Conservation (phyloP, 2,797 vertebrate genomes). For the Danio aesculapii region DNA sequence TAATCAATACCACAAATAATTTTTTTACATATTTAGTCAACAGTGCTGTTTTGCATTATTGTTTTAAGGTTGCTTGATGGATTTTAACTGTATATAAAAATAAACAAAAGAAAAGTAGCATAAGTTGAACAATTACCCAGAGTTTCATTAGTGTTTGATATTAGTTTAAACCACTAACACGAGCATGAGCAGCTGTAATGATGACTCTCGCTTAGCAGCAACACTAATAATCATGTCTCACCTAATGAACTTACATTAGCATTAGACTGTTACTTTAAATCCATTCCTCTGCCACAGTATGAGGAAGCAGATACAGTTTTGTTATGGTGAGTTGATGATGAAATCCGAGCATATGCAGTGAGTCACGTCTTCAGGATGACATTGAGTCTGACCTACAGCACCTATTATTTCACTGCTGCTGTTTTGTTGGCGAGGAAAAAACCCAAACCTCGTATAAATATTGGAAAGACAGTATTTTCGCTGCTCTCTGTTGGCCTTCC, state of each 20-base stretch:
- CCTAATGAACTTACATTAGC: neutral
- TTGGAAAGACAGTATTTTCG: slow-evolving; percentile 15
- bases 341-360: neutral
- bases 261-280: neutral
- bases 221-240: neutral
- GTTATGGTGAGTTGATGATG: neutral
- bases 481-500: slow-evolving; percentile 6
- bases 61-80: too few relatives aligned
- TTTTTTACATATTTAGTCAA: too few relatives aligned
- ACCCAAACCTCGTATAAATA: neutral
- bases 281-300: neutral
- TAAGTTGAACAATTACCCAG: too few relatives aligned
- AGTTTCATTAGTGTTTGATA: neutral
- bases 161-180: neutral
- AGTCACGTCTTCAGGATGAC: neutral
- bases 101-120: too few relatives aligned
- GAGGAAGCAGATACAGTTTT: neutral
- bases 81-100: too few relatives aligned
- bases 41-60: too few relatives aligned
- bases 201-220: neutral
- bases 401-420: neutral
- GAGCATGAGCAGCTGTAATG: neutral
- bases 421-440: neutral
- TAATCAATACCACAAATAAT: too few relatives aligned
- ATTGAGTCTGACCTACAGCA: slow-evolving; percentile 16